Conservation (phyloP, 2,888 invertebrate species). For the Atrina japonica region DNA sequence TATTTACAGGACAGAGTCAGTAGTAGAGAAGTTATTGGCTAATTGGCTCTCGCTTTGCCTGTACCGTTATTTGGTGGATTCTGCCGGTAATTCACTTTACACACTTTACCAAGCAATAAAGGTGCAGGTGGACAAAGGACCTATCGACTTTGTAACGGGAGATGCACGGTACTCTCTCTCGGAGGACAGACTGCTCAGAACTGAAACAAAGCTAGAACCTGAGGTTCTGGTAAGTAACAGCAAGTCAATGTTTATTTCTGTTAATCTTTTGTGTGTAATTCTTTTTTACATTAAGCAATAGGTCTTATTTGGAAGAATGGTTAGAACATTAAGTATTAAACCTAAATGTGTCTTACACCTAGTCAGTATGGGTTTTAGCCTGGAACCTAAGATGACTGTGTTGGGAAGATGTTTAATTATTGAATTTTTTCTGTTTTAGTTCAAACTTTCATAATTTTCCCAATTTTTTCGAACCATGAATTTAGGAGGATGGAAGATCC, state of each 20-base stretch:
- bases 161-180: conserved; percentile 99
- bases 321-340: too few relatives aligned
- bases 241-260: background rate
- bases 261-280: too few relatives aligned
- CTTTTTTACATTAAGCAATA: background rate
- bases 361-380: too few relatives aligned
- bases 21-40: conserved; percentile 99
- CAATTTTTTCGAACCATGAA: too few relatives aligned
- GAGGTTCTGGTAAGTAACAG: conserved; percentile 69
- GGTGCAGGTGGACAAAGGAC: conserved; percentile 99
- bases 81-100: conserved; percentile 98
- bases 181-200: conserved; percentile 98
- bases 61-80: conserved; percentile 97
- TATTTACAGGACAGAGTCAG: conserved; percentile 93
- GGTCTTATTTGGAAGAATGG: background rate
- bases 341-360: too few relatives aligned
- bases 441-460: too few relatives aligned
- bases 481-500: too few relatives aligned
- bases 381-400: too few relatives aligned
- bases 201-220: conserved; percentile 91
- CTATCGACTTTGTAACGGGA: conserved; percentile 97
- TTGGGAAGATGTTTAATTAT: too few relatives aligned
- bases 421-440: too few relatives aligned
- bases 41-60: conserved; percentile 99
- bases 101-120: conserved; percentile 99